Percentiles rank a stretch among this genome's conserved stretches.
Evolutionary conservation across 1,140 invertebrate genomes (phyloP).

Genomic region (Theocolax elegans): DNA sequence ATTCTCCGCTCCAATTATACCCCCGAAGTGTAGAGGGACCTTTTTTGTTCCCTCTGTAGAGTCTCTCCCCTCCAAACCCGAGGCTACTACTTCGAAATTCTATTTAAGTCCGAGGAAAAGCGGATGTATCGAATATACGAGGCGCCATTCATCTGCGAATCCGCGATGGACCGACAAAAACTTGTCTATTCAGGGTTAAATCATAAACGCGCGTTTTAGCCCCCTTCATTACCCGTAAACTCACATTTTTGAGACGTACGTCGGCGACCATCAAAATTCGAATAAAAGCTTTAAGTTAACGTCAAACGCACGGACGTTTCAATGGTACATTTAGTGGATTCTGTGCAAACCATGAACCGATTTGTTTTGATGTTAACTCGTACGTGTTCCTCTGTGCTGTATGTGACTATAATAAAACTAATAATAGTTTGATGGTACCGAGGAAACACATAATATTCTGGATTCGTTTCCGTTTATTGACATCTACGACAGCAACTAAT

Average conservation of each 20-base stretch:
- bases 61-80: slow-evolving; percentile 1
- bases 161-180: slow-evolving; percentile 12
- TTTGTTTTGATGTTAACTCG: not conserved
- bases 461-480: no score
- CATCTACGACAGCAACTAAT: no score
- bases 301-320: not conserved
- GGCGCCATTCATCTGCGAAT: not conserved
- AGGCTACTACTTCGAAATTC: slow-evolving; percentile 4
- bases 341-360: not conserved
- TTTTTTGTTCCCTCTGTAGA: slow-evolving; percentile 12
- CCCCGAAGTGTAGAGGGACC: not conserved
- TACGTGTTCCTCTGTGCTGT: not conserved
- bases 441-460: no score
- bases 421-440: no score
- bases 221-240: not conserved
- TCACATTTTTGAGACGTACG: not conserved
- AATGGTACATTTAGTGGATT: not conserved
- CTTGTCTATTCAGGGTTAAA: slow-evolving; percentile 10
- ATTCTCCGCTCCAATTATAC: slow-evolving; percentile 37
- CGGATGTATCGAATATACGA: slow-evolving; percentile 32
- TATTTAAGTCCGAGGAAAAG: slow-evolving; percentile 23
- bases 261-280: not conserved
- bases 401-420: not conserved
- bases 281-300: not conserved
- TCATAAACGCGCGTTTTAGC: slow-evolving; percentile 1